phyloP scores from a whole-genome alignment of 2,888 invertebrate genomes.

The Dicyrtoma fusca region DNA sequence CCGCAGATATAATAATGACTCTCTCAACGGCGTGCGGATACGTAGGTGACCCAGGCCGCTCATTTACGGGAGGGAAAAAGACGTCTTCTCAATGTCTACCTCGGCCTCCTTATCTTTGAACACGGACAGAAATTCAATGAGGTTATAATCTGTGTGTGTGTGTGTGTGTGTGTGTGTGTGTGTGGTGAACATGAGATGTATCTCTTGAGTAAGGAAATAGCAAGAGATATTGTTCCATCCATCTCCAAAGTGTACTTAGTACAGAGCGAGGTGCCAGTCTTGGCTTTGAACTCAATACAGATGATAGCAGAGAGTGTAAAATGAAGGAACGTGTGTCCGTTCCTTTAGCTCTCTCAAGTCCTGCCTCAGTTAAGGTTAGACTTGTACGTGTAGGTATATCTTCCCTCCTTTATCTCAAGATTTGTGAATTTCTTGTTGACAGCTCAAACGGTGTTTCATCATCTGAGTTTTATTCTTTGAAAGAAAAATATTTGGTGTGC shows the following conservation, averaged over 20 bases:
- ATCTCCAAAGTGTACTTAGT: too few relatives aligned
- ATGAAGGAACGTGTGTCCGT: too few relatives aligned
- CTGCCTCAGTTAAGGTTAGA: not conserved
- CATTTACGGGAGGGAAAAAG: not conserved
- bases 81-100: not conserved
- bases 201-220: too few relatives aligned
- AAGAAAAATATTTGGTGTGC: not conserved
- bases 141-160: too few relatives aligned
- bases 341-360: not conserved
- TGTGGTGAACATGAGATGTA: too few relatives aligned
- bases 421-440: not conserved
- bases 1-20: not conserved
- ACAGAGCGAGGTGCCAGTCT: too few relatives aligned
- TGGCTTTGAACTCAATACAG: too few relatives aligned
- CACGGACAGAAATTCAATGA: constrained; percentile 3
- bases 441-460: constrained; percentile 14
- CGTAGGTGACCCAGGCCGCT: not conserved
- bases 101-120: not conserved
- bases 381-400: not conserved
- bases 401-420: not conserved
- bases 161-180: too few relatives aligned
- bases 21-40: not conserved
- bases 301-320: too few relatives aligned
- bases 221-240: too few relatives aligned
- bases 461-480: not conserved